Conservation (phyloP, 1,140 invertebrate genomes). For the Musca domestica region DNA sequence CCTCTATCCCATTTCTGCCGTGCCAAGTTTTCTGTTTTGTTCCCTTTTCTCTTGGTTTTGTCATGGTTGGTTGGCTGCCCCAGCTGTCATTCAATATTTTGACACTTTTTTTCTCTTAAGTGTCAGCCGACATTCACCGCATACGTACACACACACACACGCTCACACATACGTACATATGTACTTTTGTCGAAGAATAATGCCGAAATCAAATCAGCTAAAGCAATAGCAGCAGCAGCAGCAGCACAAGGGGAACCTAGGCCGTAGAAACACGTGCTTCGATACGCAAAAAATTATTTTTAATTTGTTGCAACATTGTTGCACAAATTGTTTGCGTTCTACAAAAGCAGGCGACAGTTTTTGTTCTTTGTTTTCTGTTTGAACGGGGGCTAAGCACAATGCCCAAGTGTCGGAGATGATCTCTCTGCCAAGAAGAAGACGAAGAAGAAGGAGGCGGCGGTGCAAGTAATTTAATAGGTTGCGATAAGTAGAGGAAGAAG, state of each 20-base stretch:
- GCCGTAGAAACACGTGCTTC: too few species aligned
- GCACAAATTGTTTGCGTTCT: neutral
- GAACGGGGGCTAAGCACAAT: too few species aligned
- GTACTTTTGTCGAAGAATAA: too few species aligned
- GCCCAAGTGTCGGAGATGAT: too few species aligned
- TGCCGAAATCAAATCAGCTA: too few species aligned
- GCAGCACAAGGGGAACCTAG: too few species aligned
- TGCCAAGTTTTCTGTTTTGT: neutral
- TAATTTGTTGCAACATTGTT: conserved; percentile 11
- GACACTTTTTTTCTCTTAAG: conserved; percentile 13
- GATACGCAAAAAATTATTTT: neutral
- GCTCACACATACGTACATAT: too few species aligned
- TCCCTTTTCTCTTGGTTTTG: neutral
- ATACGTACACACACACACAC: too few species aligned
- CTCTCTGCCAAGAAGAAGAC: neutral
- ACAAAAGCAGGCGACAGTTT: too few species aligned
- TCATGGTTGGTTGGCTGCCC: neutral
- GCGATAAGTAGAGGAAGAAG: neutral
- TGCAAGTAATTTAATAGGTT: neutral
- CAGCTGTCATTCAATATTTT: conserved; percentile 10
- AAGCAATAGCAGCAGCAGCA: too few species aligned
- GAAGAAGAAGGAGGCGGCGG: neutral
- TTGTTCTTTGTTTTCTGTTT: too few species aligned
- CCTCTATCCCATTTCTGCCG: neutral
- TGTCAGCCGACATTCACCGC: conserved; percentile 7